phyloP scores from a whole-genome alignment of 2,113 vertebrate species.

The Nerophis lumbriciformis region DNA sequence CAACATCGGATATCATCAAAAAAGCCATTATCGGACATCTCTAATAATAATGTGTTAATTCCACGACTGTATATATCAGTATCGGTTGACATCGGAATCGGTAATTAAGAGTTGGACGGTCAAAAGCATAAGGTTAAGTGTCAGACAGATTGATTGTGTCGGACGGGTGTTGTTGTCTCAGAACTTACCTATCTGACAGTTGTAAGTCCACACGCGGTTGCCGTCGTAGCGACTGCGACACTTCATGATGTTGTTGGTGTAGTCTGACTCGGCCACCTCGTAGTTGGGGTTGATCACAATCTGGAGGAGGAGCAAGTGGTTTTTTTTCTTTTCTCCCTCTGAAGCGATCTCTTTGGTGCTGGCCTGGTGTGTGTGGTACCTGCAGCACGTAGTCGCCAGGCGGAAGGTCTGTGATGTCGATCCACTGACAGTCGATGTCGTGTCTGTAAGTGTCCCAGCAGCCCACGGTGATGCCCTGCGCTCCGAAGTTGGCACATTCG shows the following conservation, averaged over 20 bases:
- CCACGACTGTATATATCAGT: no score
- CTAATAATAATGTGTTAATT: no score
- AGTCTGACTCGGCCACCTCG: conserved; percentile 92
- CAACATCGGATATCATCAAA: no score
- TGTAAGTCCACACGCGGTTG: conserved; percentile 90
- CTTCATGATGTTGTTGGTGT: conserved; percentile 90
- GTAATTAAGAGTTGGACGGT: no score
- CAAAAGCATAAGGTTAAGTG: no score
- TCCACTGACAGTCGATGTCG: conserved; percentile 97
- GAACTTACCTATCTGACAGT: conserved; percentile 87
- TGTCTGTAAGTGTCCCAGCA: conserved; percentile 95
- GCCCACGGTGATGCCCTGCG: conserved; percentile 90
- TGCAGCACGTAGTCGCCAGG: conserved; percentile 90
- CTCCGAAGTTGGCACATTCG: conserved; percentile 88
- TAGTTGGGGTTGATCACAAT: conserved; percentile 90
- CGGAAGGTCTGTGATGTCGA: conserved; percentile 85
- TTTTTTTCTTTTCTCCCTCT: neutral
- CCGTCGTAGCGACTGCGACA: conserved; percentile 86
- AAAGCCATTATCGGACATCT: no score
- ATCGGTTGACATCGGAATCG: no score
- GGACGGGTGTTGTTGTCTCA: no score
- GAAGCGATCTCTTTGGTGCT: neutral
- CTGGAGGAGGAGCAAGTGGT: conserved; percentile 52
- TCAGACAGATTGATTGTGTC: no score
- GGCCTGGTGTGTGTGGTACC: conserved; percentile 61